Base-by-base conservation (phyloP, 2,888 invertebrate species). In the Autographa gamma region DNA sequence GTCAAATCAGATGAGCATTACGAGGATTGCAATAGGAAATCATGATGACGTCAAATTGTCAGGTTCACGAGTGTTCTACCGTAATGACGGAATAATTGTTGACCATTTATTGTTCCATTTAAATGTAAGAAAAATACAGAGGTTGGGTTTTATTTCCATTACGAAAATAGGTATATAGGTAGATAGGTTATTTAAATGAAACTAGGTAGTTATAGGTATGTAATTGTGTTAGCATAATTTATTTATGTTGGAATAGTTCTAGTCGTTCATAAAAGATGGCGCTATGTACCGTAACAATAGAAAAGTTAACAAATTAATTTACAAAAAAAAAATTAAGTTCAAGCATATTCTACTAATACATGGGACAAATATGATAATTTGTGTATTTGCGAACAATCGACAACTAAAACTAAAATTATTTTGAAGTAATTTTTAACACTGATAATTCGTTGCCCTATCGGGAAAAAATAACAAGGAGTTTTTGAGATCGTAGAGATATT, bases 41-140 rank as follows among this genome's bases (percentile, higher is more conserved):
- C 58, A 58, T 74, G 58, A 76, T 74, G 63, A 61, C 48, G 64
- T 76, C 60, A 64, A 59, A 59, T 69, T 43, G 32, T 61, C 48
- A 48, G 63, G 58, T 69, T 3, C 1, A 25, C 0, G 32, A 38
- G 38, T n/a, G n/a, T 31, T 8, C 11, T 0, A 11, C 25, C 13
- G 7, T 73, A 62, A 52, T 59, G 41, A 56, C 18, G 25, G 16
- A 13, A 34, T 52, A 7, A 16, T 18, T 14, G 38, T 6, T 48
- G 2, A n/a, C n/a, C n/a, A 72, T 52, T 62, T 52, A 38, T 43
- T 32, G 38, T 38, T 38, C 11, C 2, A 48, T 61, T 59, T 52
- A 16, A 52, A 62, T 52, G 9, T n/a, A 7, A 9, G 16, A 48
- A 62, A 32, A 32, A 48, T 62, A 31, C 5, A 62, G 25, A 5